phyloP scores from a whole-genome alignment of 2,113 vertebrate genomes.

The Delphinapterus leucas region DNA sequence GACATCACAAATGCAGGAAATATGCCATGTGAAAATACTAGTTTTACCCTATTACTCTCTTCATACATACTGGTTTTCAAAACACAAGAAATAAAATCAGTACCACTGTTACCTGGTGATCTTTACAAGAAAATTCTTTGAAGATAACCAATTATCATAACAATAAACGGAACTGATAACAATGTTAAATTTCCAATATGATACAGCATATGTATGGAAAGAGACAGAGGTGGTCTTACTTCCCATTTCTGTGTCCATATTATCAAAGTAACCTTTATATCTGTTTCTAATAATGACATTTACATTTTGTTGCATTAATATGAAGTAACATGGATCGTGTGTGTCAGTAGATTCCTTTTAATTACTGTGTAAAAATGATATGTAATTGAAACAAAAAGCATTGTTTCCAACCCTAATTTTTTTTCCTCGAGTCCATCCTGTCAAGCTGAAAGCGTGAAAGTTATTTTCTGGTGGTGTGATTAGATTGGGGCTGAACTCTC shows the following conservation, averaged over 20 bases:
- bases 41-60: not conserved
- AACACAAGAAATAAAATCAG: not conserved
- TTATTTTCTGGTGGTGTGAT: conserved; percentile 98
- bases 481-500: conserved; percentile 99
- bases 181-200: not conserved
- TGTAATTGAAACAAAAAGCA: conserved; percentile 89
- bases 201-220: not conserved
- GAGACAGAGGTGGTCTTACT: not conserved
- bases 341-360: conserved; percentile 78
- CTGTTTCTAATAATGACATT: conserved; percentile 74
- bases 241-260: not conserved
- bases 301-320: conserved; percentile 70
- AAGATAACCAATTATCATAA: not conserved
- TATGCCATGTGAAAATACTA: not conserved
- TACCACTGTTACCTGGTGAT: not conserved
- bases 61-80: not conserved
- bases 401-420: conserved; percentile 78
- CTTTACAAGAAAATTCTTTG: not conserved
- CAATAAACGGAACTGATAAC: not conserved
- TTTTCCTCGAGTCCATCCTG: conserved; percentile 87
- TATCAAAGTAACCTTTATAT: conserved; percentile 6
- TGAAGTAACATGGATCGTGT: conserved; percentile 67
- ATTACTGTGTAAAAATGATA: conserved; percentile 82
- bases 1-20: not conserved
- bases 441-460: conserved; percentile 90